Conservation (phyloP, 2,888 invertebrate genomes). For the Neoitamus cyanurus region DNA sequence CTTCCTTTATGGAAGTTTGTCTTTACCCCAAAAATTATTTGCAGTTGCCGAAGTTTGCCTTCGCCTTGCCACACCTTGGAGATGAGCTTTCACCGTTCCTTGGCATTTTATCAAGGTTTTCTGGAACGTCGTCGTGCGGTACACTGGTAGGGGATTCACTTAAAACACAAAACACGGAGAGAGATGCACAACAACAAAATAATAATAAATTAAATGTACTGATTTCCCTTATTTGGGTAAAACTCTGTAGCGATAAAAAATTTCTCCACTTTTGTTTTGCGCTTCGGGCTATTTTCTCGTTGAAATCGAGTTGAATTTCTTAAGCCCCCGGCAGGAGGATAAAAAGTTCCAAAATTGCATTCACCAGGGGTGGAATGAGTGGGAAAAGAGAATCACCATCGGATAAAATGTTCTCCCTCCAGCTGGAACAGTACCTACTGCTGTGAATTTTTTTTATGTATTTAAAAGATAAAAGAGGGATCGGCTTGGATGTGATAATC, state of each 20-base stretch:
- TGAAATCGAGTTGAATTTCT: neutral
- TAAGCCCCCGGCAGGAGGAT: neutral
- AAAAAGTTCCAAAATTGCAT: neutral
- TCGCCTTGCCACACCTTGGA: neutral
- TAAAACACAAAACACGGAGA: neutral
- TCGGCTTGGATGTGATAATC: neutral
- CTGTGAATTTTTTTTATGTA: neutral
- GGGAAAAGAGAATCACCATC: no score
- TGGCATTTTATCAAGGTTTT: neutral
- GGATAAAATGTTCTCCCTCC: neutral
- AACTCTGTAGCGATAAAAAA: neutral
- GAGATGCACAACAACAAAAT: neutral
- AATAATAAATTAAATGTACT: neutral
- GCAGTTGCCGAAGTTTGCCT: neutral
- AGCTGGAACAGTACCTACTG: no score
- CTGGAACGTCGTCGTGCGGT: neutral
- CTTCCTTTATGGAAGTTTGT: slow-evolving; percentile 5
- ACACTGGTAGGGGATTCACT: neutral
- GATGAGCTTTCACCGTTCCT: neutral
- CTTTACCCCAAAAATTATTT: neutral
- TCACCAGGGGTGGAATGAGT: neutral
- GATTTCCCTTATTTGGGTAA: neutral
- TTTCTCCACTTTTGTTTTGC: neutral
- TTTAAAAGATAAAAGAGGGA: neutral
- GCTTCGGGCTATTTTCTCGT: neutral